phyloP scores from a whole-genome alignment of 2,113 vertebrate genomes.

The Scomber colias region DNA sequence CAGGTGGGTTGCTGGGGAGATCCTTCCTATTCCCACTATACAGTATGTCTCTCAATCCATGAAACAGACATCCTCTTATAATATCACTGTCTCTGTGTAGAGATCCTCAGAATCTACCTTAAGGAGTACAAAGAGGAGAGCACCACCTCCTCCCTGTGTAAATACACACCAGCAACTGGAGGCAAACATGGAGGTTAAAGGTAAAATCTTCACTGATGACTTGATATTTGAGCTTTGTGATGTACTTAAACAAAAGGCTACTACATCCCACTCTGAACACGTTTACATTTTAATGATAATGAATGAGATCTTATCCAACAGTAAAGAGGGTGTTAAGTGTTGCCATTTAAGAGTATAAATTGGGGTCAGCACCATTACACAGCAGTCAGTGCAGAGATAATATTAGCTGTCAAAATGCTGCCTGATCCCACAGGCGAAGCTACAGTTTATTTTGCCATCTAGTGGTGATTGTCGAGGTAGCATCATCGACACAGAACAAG shows the following conservation, averaged over 20 bases:
- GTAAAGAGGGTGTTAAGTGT: neutral
- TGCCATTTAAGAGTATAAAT: neutral
- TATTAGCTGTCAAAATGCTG: neutral
- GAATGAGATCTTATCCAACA: neutral
- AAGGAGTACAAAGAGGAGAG: slow-evolving; percentile 90
- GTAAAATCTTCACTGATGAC: slow-evolving; percentile 30
- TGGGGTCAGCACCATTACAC: neutral
- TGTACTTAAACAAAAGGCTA: neutral
- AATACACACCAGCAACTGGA: slow-evolving; percentile 16
- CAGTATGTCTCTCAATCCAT: neutral
- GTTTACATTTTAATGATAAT: neutral
- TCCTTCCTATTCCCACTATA: neutral
- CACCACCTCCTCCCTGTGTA: slow-evolving; percentile 87
- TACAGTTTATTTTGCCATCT: slow-evolving; percentile 30
- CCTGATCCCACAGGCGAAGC: neutral
- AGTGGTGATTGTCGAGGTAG: slow-evolving; percentile 14
- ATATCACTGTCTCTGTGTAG: slow-evolving; percentile 53
- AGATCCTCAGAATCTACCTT: slow-evolving; percentile 82
- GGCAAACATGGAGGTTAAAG: slow-evolving; percentile 52
- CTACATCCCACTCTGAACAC: neutral
- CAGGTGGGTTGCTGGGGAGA: slow-evolving; percentile 56
- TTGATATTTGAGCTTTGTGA: neutral
- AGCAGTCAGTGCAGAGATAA: neutral
- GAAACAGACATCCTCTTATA: neutral
- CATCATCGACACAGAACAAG: neutral